Percentiles rank a stretch among this genome's conserved stretches.
Evolutionary conservation across 2,797 vertebrate species (phyloP).

Genomic region (Parauchenoglanis ngamensis): DNA sequence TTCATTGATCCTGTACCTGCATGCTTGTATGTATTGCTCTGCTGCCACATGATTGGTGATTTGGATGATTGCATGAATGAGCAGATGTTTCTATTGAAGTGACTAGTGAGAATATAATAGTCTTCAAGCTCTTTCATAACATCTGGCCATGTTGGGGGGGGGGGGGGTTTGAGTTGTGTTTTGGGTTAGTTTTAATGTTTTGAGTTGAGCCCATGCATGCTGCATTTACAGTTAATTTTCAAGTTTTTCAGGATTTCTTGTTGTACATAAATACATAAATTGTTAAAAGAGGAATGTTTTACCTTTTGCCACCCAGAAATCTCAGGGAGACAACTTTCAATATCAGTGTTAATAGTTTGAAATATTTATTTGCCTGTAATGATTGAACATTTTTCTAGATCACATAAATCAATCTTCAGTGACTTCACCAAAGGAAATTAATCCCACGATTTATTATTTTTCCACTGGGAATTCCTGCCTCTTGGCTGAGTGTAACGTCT

Average conservation of each 20-base stretch:
- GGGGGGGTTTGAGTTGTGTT: too few species aligned
- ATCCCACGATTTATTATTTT: neutral
- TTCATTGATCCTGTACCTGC: neutral
- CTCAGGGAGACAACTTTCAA: neutral
- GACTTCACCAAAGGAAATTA: neutral
- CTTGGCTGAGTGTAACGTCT: neutral
- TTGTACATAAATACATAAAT: neutral
- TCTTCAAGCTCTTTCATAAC: neutral
- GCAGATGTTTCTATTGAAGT: neutral
- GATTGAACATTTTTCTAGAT: neutral
- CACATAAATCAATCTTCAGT: neutral
- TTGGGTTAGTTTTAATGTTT: neutral
- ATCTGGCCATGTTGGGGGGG: neutral
- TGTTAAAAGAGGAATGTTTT: neutral
- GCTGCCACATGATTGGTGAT: neutral
- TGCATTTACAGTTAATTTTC: neutral
- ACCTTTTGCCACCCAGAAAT: neutral
- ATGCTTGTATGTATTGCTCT: neutral
- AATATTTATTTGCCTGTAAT: neutral
- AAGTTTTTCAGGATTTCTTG: neutral
- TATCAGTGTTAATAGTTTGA: neutral
- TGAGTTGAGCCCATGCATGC: neutral
- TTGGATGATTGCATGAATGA: neutral
- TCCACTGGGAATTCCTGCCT: neutral
- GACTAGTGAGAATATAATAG: neutral